phyloP scores from a whole-genome alignment of 1,140 invertebrate species.

The Drosophila orena region DNA sequence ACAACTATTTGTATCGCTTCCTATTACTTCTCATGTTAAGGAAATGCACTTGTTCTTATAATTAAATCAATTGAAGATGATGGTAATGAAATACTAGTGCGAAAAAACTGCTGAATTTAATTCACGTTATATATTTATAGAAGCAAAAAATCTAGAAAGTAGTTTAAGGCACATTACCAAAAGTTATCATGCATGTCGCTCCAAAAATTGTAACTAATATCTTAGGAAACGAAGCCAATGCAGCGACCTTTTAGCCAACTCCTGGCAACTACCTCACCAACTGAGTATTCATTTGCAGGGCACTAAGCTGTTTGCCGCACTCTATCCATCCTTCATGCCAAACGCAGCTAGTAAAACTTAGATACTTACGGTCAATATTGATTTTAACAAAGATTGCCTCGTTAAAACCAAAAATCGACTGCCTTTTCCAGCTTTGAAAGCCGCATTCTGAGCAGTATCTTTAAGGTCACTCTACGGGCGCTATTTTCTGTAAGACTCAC shows the following conservation, averaged over 20 bases:
- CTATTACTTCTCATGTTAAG: too few relatives aligned
- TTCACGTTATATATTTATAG: not conserved
- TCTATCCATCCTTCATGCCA: not conserved
- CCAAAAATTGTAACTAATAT: slow-evolving; percentile 1
- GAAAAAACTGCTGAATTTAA: not conserved
- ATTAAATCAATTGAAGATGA: not conserved
- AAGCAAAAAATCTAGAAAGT: not conserved
- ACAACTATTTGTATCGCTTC: too few relatives aligned
- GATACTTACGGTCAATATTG: slow-evolving; percentile 23
- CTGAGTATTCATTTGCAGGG: not conserved
- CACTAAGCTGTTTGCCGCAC: slow-evolving; percentile 1
- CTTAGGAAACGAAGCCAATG: not conserved
- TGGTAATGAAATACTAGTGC: not conserved
- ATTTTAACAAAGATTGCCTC: slow-evolving; percentile 7
- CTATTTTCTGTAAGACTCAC: slow-evolving; percentile 9
- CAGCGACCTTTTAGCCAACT: not conserved
- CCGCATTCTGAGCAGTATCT: not conserved
- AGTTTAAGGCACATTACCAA: not conserved
- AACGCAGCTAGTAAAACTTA: slow-evolving; percentile 8
- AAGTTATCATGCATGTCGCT: not conserved
- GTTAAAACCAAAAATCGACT: not conserved
- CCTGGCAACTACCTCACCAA: not conserved
- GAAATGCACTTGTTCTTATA: not conserved
- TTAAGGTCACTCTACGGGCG: slow-evolving; percentile 11
- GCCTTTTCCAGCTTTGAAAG: not conserved